Percentiles rank a stretch among this genome's conserved stretches.
phyloP scores from a whole-genome alignment of 1,140 invertebrate species.

The Lasaia peninsularis region DNA sequence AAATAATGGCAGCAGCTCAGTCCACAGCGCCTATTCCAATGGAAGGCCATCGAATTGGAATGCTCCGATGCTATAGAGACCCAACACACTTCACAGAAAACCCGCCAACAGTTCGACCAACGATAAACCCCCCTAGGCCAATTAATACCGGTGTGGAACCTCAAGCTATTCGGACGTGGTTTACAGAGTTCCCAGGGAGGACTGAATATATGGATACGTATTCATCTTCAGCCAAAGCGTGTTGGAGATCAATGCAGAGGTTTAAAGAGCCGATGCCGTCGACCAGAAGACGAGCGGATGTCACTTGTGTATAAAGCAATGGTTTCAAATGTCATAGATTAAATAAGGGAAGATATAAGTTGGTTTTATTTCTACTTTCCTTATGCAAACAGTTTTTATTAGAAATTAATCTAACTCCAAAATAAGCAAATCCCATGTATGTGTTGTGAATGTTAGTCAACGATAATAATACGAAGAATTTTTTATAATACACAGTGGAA shows the following conservation, averaged over 20 bases:
- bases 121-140: conserved; percentile 47
- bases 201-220: conserved; percentile 80
- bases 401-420: too few relatives aligned
- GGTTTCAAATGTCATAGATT: conserved; percentile 9
- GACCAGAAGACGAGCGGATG: conserved; percentile 73
- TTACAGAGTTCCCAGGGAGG: conserved; percentile 72
- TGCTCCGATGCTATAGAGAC: conserved; percentile 60
- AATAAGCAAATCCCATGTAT: too few relatives aligned
- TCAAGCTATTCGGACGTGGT: conserved; percentile 69
- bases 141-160: conserved; percentile 59
- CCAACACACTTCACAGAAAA: conserved; percentile 56
- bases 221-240: conserved; percentile 76
- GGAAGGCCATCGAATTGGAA: conserved; percentile 52
- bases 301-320: conserved; percentile 50
- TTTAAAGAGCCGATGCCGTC: conserved; percentile 79
- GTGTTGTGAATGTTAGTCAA: too few relatives aligned
- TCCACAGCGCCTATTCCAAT: conserved; percentile 56
- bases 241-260: conserved; percentile 78
- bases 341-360: conserved; percentile 46
- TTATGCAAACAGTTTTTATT: background rate
- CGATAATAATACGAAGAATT: too few relatives aligned
- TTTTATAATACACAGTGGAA: too few relatives aligned
- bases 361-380: conserved; percentile 21
- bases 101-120: conserved; percentile 48
- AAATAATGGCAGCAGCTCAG: conserved; percentile 57